Percentiles rank a stretch among this genome's conserved stretches.
These are phyloP conservation scores for Drosophila prosaltans DNA, from an alignment of 1,140 invertebrate species.

Conservation along the genomic window DNA sequence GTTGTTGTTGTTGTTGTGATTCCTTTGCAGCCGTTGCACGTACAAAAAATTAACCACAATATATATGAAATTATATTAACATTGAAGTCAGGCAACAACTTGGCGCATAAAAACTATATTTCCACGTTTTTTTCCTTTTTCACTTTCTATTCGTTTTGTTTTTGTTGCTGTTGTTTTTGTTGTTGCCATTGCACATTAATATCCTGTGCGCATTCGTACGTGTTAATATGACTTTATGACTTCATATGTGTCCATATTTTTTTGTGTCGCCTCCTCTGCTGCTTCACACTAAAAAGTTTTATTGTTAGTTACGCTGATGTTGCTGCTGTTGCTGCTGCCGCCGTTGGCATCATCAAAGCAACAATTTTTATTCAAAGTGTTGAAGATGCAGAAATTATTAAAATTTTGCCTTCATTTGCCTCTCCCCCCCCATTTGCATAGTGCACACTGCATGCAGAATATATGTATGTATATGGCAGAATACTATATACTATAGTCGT, in stretches of 20 bases:
- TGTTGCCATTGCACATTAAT: conserved; percentile 71
- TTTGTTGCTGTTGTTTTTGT: conserved; percentile 6
- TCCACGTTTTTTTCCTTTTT: not conserved
- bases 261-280: conserved; percentile 61
- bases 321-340: conserved; percentile 9
- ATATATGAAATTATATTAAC: conserved; percentile 79
- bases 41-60: conserved; percentile 74
- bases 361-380: conserved; percentile 80
- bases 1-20: not conserved
- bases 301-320: conserved; percentile 72
- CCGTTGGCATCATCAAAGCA: conserved; percentile 64
- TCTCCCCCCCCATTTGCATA: conserved; percentile 5
- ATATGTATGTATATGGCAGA: not conserved
- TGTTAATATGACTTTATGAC: conserved; percentile 82
- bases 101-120: conserved; percentile 55
- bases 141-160: conserved; percentile 4
- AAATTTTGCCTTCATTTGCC: conserved; percentile 56
- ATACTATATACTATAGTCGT: conserved; percentile 33
- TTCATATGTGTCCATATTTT: conserved; percentile 81
- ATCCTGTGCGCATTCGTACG: conserved; percentile 81
- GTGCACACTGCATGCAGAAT: not conserved
- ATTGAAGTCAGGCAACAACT: conserved; percentile 55
- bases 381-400: conserved; percentile 80
- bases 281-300: conserved; percentile 79
- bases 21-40: conserved; percentile 36